phyloP scores from a whole-genome alignment of 2,113 vertebrate genomes.

The Dendrocopos noguchii region DNA sequence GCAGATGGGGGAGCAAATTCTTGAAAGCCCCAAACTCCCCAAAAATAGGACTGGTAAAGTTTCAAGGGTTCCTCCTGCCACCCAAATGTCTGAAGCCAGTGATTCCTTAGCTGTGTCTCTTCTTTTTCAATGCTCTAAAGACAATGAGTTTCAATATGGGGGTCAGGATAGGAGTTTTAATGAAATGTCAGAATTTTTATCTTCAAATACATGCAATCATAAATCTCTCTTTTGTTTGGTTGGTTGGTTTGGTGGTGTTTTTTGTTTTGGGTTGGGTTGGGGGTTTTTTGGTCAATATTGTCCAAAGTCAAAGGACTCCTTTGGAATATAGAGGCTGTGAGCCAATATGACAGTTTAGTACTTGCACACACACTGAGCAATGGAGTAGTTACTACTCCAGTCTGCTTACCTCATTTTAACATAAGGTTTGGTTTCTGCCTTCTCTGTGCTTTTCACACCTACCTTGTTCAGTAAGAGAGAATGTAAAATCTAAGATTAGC shows the following conservation, averaged over 20 bases:
- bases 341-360: not conserved
- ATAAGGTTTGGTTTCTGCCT: not conserved
- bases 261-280: too few species aligned
- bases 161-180: not conserved
- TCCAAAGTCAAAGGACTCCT: not conserved
- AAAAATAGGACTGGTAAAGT: not conserved
- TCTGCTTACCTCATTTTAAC: not conserved
- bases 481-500: not conserved
- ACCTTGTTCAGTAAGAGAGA: not conserved
- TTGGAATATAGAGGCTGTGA: not conserved
- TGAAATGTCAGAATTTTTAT: not conserved
- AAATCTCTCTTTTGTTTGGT: not conserved
- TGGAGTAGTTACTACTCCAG: not conserved
- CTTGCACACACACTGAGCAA: not conserved
- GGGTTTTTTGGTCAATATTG: not conserved
- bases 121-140: not conserved
- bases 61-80: not conserved
- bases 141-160: not conserved
- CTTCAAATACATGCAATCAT: not conserved
- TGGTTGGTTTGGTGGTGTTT: too few species aligned
- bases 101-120: not conserved
- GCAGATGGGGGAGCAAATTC: not conserved
- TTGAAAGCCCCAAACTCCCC: not conserved
- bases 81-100: not conserved
- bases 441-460: not conserved